Evolutionary conservation across 2,797 vertebrate species (phyloP).

Genomic region (Hydrophis major): DNA sequence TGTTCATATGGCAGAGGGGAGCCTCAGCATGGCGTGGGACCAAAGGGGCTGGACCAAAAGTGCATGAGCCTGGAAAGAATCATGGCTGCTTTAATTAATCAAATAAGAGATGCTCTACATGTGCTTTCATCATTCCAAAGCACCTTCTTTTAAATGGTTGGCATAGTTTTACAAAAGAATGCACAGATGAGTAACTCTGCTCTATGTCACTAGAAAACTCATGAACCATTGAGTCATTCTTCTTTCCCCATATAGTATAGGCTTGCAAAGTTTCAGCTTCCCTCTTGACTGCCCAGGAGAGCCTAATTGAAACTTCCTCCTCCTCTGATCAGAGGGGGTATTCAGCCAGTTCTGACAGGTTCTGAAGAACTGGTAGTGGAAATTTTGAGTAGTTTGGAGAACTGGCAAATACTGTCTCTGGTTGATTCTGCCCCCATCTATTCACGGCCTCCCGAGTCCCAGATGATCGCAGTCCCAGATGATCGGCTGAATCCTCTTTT

Average conservation of each 20-base stretch:
- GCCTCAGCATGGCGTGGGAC: not conserved
- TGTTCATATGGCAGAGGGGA: not conserved
- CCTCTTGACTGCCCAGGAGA: not conserved
- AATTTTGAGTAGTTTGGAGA: too few relatives aligned
- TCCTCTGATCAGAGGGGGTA: not conserved
- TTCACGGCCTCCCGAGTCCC: too few relatives aligned
- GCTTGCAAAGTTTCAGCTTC: not conserved
- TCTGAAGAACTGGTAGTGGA: too few relatives aligned
- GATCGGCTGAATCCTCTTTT: too few relatives aligned
- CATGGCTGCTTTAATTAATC: not conserved
- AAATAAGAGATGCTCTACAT: not conserved
- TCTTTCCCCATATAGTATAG: not conserved
- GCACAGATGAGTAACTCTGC: not conserved
- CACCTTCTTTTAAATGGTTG: not conserved
- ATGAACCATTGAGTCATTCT: not conserved
- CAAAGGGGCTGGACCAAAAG: not conserved
- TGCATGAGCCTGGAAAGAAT: not conserved
- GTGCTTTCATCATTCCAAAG: not conserved
- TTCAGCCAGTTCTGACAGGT: too few relatives aligned
- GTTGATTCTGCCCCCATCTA: too few relatives aligned
- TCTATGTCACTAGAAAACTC: not conserved
- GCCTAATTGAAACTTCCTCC: not conserved
- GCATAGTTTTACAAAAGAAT: not conserved
- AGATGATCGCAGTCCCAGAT: too few relatives aligned
- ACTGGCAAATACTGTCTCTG: too few relatives aligned